These are phyloP conservation scores for Antechinus stuartii DNA, from an alignment of 2,113 vertebrate genomes.

Conservation along the genomic window DNA sequence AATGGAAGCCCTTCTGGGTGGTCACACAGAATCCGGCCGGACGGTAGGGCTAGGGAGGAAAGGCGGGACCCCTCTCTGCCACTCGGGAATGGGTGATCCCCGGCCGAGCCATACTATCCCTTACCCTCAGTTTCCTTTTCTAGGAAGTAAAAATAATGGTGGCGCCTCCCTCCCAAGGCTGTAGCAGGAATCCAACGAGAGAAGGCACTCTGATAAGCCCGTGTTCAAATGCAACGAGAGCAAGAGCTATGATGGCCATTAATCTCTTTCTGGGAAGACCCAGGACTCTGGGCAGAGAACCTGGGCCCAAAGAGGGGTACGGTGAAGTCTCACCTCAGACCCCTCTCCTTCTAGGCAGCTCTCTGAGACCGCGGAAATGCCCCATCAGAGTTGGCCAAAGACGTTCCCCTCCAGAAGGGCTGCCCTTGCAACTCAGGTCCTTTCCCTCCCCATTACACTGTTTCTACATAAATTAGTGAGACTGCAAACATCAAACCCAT, in stretches of 20 bases:
- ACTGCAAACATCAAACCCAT: background rate
- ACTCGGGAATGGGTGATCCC: background rate
- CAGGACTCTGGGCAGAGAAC: background rate
- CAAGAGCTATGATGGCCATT: background rate
- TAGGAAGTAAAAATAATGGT: background rate
- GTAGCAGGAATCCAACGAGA: background rate
- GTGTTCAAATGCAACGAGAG: background rate
- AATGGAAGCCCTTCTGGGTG: background rate
- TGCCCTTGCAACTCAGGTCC: background rate
- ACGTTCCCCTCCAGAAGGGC: background rate
- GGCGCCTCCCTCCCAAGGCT: background rate
- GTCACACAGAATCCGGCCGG: background rate
- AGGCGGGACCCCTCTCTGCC: background rate
- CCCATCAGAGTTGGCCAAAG: background rate
- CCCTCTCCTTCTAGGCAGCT: background rate
- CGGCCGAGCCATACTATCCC: too few relatives aligned
- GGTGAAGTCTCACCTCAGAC: background rate
- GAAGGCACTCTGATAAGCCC: background rate
- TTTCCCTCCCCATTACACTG: background rate
- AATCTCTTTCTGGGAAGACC: background rate
- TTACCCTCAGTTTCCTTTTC: background rate
- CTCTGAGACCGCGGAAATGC: background rate
- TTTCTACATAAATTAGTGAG: background rate
- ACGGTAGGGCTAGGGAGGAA: background rate
- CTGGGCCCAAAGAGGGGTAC: background rate